Conservation (phyloP, 2,888 invertebrate genomes). For the Euplexia lucipara region DNA sequence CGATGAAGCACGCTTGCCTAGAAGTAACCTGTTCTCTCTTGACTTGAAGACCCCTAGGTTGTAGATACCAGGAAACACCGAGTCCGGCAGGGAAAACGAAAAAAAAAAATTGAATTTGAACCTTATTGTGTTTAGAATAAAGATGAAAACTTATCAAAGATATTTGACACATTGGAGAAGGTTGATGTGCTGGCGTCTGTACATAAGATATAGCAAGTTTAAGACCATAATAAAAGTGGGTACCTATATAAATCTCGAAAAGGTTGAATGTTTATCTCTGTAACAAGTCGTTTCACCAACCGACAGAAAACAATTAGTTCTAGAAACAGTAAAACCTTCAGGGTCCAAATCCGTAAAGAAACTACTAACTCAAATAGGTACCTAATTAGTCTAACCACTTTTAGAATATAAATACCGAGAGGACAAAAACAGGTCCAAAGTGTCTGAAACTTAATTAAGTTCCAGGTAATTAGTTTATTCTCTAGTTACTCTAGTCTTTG, state of each 20-base stretch:
- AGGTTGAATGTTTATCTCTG: constrained; percentile 8
- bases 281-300: constrained; percentile 6
- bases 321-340: constrained; percentile 16
- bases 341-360: constrained; percentile 18
- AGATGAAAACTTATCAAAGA: too few species aligned
- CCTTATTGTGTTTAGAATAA: too few species aligned
- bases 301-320: constrained; percentile 21
- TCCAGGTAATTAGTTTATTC: constrained; percentile 19
- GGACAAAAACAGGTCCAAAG: constrained; percentile 4
- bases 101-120: too few species aligned
- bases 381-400: constrained; percentile 34
- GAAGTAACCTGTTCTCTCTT: too few species aligned
- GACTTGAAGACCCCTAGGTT: too few species aligned
- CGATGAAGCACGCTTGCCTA: too few species aligned
- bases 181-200: too few species aligned
- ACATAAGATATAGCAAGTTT: not conserved
- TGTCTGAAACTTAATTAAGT: constrained; percentile 27
- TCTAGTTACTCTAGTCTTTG: not conserved
- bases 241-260: constrained; percentile 6
- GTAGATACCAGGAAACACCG: too few species aligned
- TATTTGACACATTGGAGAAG: too few species aligned
- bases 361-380: constrained; percentile 44
- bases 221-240: not conserved
- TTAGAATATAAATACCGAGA: constrained; percentile 41
- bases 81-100: too few species aligned